Conservation (phyloP, 2,113 vertebrate species). For the Natator depressus region DNA sequence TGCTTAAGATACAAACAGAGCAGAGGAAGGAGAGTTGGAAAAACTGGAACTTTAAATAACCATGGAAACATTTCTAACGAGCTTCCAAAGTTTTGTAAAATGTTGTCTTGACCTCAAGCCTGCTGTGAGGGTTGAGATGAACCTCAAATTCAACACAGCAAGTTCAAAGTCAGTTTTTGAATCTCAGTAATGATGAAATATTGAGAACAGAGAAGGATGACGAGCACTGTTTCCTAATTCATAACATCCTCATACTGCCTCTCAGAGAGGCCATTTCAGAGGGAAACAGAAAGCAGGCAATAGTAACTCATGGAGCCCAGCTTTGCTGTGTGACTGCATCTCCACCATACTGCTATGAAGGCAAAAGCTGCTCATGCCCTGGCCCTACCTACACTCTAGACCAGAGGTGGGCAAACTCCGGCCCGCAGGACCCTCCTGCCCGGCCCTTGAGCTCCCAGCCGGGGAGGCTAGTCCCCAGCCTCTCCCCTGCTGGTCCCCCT, state of each 20-base stretch:
- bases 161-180: background rate
- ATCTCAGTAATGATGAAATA: background rate
- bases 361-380: rapidly evolving
- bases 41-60: background rate
- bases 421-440: too few species aligned
- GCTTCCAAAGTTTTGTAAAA: background rate
- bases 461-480: too few species aligned
- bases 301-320: background rate
- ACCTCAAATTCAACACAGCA: background rate
- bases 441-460: too few species aligned
- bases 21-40: background rate
- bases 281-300: background rate
- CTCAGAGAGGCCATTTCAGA: background rate
- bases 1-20: background rate
- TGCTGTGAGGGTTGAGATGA: background rate
- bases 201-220: background rate
- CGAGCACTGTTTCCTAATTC: background rate
- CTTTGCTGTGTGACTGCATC: background rate
- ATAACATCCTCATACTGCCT: background rate
- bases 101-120: background rate
- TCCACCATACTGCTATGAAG: background rate
- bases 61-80: background rate
- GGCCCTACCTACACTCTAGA: rapidly evolving
- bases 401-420: too few species aligned
- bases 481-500: too few species aligned